phyloP scores from a whole-genome alignment of 2,888 invertebrate genomes.

The Portevinia maculata region DNA sequence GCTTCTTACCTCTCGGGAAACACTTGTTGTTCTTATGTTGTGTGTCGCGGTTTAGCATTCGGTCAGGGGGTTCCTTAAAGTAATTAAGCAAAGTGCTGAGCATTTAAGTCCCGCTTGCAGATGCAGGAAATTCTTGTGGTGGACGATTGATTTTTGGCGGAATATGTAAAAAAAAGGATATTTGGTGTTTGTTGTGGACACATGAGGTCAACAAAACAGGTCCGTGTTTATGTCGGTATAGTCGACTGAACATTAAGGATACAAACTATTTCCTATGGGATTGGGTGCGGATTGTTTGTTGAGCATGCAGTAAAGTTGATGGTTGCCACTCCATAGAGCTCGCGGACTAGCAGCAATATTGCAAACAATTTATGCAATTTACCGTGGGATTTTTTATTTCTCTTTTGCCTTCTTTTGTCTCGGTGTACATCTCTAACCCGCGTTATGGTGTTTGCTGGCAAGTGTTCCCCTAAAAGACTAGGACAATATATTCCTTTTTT shows the following conservation, averaged over 20 bases:
- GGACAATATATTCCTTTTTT: no score
- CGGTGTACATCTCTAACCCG: no score
- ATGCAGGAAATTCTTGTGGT: slow-evolving; percentile 2
- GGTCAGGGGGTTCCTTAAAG: slow-evolving; percentile 33
- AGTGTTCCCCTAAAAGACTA: no score
- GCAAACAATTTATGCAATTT: no score
- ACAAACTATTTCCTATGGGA: slow-evolving; percentile 18
- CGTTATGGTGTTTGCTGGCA: no score
- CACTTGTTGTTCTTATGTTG: slow-evolving; percentile 63
- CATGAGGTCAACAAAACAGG: slow-evolving; percentile 40
- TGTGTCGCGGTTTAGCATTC: slow-evolving; percentile 54
- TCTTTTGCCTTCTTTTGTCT: no score
- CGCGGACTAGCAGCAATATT: no score
- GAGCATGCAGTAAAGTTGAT: no score
- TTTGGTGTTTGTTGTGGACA: slow-evolving; percentile 19
- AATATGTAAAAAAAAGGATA: slow-evolving; percentile 62
- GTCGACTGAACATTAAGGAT: slow-evolving; percentile 57
- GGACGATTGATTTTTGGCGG: slow-evolving; percentile 56
- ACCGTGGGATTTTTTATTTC: no score
- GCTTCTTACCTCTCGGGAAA: slow-evolving; percentile 9
- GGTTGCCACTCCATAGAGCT: no score
- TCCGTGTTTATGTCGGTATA: slow-evolving; percentile 47
- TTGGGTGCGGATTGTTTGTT: slow-evolving; percentile 1
- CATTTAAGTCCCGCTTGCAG: slow-evolving; percentile 12
- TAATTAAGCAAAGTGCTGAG: slow-evolving; percentile 43